Evolutionary conservation across 2,797 vertebrate species (phyloP).

Genomic region (Semaprochilodus insignis): DNA sequence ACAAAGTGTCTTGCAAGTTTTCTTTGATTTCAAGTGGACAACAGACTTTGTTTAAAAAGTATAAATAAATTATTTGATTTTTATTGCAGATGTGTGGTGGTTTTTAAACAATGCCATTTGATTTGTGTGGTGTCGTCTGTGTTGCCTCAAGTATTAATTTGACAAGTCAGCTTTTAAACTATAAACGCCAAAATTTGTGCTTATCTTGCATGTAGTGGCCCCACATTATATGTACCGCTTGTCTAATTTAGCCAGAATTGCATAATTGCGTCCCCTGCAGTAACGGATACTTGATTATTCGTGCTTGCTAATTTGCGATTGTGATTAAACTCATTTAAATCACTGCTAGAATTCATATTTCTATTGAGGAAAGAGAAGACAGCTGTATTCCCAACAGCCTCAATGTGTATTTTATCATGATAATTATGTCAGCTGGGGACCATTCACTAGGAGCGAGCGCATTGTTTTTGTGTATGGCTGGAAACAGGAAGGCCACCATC

Average conservation of each 20-base stretch:
- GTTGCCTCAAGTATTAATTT: not conserved
- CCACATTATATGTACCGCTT: not conserved
- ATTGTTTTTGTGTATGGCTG: constrained; percentile 25
- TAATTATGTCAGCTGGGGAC: constrained; percentile 55
- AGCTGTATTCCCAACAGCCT: constrained; percentile 44
- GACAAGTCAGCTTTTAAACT: no score
- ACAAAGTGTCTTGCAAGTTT: constrained; percentile 78
- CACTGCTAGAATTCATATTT: constrained; percentile 51
- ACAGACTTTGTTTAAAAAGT: constrained; percentile 78
- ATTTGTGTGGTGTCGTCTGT: not conserved
- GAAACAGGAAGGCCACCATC: constrained; percentile 18
- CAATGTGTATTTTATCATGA: constrained; percentile 58
- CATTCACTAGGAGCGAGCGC: constrained; percentile 36
- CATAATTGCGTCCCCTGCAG: constrained; percentile 6
- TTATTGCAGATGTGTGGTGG: constrained; percentile 53
- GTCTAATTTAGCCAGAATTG: not conserved
- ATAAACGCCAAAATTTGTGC: not conserved
- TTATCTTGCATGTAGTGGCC: not conserved
- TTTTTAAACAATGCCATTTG: not conserved
- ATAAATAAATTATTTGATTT: constrained; percentile 88
- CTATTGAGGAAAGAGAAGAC: constrained; percentile 46
- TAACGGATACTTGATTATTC: constrained; percentile 41
- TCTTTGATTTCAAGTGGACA: constrained; percentile 81
- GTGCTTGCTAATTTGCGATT: constrained; percentile 39
- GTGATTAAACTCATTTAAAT: constrained; percentile 57